A percentile compares a stretch with the other conserved stretches of the same genome.
phyloP scores from a whole-genome alignment of 2,797 vertebrate species.

The Tapera naevia region DNA sequence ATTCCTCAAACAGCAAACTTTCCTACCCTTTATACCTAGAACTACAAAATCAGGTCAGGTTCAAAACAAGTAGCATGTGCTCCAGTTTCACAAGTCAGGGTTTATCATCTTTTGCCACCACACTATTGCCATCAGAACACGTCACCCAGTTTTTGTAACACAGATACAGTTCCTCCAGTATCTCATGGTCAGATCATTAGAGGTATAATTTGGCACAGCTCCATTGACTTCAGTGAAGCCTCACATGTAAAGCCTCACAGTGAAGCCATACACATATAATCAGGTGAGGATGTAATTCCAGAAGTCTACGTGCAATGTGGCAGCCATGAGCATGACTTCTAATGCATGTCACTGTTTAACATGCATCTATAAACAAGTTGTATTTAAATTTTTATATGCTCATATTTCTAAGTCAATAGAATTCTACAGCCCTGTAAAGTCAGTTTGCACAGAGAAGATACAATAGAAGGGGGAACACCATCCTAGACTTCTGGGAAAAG shows the following conservation, averaged over 20 bases:
- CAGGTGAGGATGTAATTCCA: not conserved
- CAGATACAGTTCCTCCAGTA: not conserved
- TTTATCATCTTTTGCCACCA: not conserved
- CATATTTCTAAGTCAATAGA: fast-evolving
- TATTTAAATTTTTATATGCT: not conserved
- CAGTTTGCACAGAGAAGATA: not conserved
- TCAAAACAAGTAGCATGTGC: not conserved
- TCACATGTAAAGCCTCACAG: too few species aligned
- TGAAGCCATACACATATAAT: not conserved
- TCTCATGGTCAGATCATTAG: not conserved
- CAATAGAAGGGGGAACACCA: fast-evolving
- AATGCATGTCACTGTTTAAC: not conserved
- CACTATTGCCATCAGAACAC: fast-evolving
- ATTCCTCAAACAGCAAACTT: not conserved
- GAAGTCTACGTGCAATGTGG: not conserved
- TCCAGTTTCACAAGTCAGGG: not conserved
- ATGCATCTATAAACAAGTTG: not conserved
- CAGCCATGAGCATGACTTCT: not conserved
- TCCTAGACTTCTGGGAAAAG: not conserved
- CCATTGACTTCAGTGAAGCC: not conserved
- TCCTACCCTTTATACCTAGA: not conserved
- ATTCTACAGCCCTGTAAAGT: not conserved
- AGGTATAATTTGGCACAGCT: not conserved
- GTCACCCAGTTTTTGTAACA: not conserved
- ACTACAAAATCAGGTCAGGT: slow-evolving; percentile 42